Evolutionary conservation across 1,140 invertebrate species (phyloP).

Genomic region (Macrocentrus cingulum): DNA sequence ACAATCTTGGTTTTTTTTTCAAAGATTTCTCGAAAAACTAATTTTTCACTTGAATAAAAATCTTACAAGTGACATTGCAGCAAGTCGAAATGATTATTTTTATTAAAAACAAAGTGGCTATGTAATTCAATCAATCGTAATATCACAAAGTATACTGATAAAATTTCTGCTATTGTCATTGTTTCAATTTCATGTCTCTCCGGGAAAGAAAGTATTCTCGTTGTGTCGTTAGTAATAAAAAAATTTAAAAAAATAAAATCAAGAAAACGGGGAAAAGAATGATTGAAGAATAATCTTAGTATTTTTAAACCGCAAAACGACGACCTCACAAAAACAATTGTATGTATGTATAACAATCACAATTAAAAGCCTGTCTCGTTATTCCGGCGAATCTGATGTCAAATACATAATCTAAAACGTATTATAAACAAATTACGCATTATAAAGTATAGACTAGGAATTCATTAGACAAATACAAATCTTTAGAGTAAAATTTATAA

Average conservation of each 20-base stretch:
- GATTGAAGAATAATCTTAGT: constrained; percentile 18
- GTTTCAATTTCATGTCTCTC: too few species aligned
- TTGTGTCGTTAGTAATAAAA: not conserved
- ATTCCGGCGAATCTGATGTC: constrained; percentile 13
- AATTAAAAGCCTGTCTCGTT: constrained; percentile 21
- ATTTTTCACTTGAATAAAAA: too few species aligned
- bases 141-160: too few species aligned
- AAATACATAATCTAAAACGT: constrained; percentile 6
- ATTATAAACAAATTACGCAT: constrained; percentile 1
- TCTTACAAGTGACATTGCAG: too few species aligned
- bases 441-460: constrained; percentile 6
- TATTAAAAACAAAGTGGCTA: too few species aligned
- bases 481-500: not conserved
- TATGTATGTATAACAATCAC: constrained; percentile 6
- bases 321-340: constrained; percentile 12
- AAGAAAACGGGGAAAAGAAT: not conserved
- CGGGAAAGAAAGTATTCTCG: not conserved
- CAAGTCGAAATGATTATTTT: too few species aligned
- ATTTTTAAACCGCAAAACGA: constrained; percentile 20
- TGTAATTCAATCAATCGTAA: too few species aligned
- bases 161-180: too few species aligned
- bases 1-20: too few species aligned
- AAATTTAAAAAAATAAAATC: not conserved
- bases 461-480: constrained; percentile 1
- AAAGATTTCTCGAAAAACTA: too few species aligned